These are phyloP conservation scores for Aleiodes sp. DNA, from an alignment of 1,140 invertebrate genomes.

Conservation along the genomic window DNA sequence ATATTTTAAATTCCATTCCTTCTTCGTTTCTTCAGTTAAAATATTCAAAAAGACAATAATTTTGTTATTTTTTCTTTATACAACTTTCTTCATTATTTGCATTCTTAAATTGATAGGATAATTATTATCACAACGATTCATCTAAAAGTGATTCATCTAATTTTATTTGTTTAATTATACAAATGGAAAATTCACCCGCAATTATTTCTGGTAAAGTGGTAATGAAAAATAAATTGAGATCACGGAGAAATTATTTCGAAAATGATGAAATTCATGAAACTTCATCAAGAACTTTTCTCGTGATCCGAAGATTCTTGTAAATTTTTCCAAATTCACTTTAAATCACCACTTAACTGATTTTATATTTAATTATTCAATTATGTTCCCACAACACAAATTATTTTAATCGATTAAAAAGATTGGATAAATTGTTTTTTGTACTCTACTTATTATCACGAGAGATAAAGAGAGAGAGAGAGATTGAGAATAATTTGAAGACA, in stretches of 20 bases:
- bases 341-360: too few relatives aligned
- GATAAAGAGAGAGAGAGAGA: not conserved
- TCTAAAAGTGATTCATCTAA: constrained; percentile 6
- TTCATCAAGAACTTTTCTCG: too few relatives aligned
- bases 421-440: not conserved
- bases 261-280: not conserved
- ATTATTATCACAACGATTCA: not conserved
- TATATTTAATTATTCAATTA: not conserved
- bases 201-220: too few relatives aligned
- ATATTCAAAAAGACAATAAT: constrained; percentile 7
- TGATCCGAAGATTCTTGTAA: too few relatives aligned
- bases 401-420: not conserved
- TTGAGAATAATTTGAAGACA: not conserved
- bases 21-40: not conserved
- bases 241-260: too few relatives aligned
- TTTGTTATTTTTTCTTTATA: not conserved
- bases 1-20: too few relatives aligned
- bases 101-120: not conserved
- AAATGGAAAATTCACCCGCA: too few relatives aligned
- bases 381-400: not conserved
- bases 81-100: not conserved
- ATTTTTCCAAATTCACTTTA: too few relatives aligned
- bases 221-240: too few relatives aligned
- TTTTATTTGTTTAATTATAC: too few relatives aligned
- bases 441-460: not conserved